Evolutionary conservation across 1,140 invertebrate species (phyloP).

Genomic region (Drosophila asahinai): DNA sequence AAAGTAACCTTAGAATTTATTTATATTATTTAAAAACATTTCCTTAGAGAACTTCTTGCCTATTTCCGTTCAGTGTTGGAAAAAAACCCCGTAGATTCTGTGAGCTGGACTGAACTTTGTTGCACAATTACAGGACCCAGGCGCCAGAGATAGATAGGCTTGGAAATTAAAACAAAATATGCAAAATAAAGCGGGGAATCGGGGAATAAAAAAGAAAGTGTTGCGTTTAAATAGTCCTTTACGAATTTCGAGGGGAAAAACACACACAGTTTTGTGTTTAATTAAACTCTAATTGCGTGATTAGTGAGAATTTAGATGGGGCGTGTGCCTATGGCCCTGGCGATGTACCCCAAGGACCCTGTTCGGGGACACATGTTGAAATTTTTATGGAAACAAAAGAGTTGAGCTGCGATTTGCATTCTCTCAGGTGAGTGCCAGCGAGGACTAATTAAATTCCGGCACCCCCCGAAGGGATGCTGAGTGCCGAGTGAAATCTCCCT

Average conservation of each 20-base stretch:
- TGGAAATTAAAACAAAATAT: slow-evolving; percentile 30
- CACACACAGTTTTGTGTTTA: slow-evolving; percentile 19
- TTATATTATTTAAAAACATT: too few species aligned
- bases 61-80: neutral
- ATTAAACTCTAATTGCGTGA: slow-evolving; percentile 52
- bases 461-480: slow-evolving; percentile 33
- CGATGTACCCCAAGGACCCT: neutral
- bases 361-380: slow-evolving; percentile 39
- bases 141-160: slow-evolving; percentile 4
- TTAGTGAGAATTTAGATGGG: slow-evolving; percentile 50
- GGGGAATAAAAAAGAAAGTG: slow-evolving; percentile 11
- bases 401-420: slow-evolving; percentile 39
- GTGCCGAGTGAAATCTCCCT: slow-evolving; percentile 21
- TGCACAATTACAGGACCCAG: slow-evolving; percentile 52
- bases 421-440: slow-evolving; percentile 20
- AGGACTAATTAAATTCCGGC: slow-evolving; percentile 45
- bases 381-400: slow-evolving; percentile 46
- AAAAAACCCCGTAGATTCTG: neutral
- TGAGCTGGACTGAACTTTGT: slow-evolving; percentile 41
- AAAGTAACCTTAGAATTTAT: too few species aligned
- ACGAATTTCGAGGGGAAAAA: neutral
- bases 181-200: neutral
- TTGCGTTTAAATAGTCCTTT: neutral
- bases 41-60: too few species aligned
- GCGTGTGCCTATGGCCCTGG: slow-evolving; percentile 49